These are phyloP conservation scores for Liposcelis brunnea DNA, from an alignment of 2,888 invertebrate genomes.

Conservation along the genomic window DNA sequence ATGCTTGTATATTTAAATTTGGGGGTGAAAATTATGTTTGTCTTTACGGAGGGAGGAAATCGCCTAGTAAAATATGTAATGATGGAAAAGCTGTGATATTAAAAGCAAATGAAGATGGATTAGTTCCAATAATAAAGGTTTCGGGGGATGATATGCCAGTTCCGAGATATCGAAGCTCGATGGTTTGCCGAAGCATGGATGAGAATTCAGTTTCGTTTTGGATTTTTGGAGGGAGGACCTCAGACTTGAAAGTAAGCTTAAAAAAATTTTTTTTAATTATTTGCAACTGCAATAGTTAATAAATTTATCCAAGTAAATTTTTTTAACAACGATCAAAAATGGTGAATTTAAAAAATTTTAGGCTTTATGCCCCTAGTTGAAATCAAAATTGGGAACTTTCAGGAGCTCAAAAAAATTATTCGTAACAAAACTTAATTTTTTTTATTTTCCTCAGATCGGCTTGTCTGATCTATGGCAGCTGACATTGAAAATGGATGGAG, in stretches of 20 bases:
- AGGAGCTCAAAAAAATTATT: no score
- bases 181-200: slow-evolving; percentile 19
- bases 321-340: no score
- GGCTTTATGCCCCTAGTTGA: no score
- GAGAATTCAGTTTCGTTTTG: slow-evolving; percentile 20
- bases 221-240: slow-evolving; percentile 25
- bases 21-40: slow-evolving; percentile 16
- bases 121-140: not conserved
- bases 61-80: slow-evolving; percentile 21
- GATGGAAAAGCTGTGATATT: slow-evolving; percentile 15
- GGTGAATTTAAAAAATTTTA: no score
- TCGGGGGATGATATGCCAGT: slow-evolving; percentile 15
- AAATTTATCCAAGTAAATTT: no score
- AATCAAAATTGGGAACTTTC: no score
- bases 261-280: not conserved
- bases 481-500: slow-evolving; percentile 12
- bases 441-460: no score
- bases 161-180: slow-evolving; percentile 25
- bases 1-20: slow-evolving; percentile 13
- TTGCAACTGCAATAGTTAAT: not conserved
- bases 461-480: slow-evolving; percentile 19
- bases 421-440: no score
- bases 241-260: slow-evolving; percentile 17
- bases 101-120: slow-evolving; percentile 2
- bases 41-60: slow-evolving; percentile 24